Conservation (phyloP, 2,888 invertebrate species). For the Orthosia incerta region DNA sequence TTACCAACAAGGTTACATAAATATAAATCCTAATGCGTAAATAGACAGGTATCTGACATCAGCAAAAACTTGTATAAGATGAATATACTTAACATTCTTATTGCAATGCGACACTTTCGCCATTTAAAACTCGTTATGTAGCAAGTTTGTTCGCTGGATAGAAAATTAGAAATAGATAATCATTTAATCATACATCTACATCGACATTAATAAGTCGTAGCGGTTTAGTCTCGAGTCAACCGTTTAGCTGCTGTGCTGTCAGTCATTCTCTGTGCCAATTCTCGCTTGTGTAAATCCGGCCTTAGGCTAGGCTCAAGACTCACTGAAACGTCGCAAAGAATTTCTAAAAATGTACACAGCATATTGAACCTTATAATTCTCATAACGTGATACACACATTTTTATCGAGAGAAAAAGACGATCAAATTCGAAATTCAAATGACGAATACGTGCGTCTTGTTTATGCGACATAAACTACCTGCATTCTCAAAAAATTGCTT, state of each 20-base stretch:
- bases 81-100: slow-evolving; percentile 14
- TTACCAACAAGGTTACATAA: background rate
- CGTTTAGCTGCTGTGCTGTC: slow-evolving; percentile 1
- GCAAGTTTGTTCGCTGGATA: slow-evolving; percentile 9
- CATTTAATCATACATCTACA: slow-evolving; percentile 4
- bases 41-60: background rate
- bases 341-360: no score
- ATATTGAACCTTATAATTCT: no score
- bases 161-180: slow-evolving; percentile 36
- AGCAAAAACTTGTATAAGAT: slow-evolving; percentile 7
- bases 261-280: slow-evolving; percentile 10
- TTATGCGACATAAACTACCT: no score
- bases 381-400: no score
- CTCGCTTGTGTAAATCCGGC: slow-evolving; percentile 6
- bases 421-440: no score
- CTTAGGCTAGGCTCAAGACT: background rate
- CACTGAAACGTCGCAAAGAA: no score
- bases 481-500: no score
- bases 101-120: slow-evolving; percentile 35
- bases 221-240: slow-evolving; percentile 17
- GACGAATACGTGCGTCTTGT: no score
- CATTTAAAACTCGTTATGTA: slow-evolving; percentile 20
- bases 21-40: background rate
- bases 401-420: no score
- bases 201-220: slow-evolving; percentile 6